phyloP scores from a whole-genome alignment of 2,797 vertebrate species.

The Pteronotus mesoamericanus region DNA sequence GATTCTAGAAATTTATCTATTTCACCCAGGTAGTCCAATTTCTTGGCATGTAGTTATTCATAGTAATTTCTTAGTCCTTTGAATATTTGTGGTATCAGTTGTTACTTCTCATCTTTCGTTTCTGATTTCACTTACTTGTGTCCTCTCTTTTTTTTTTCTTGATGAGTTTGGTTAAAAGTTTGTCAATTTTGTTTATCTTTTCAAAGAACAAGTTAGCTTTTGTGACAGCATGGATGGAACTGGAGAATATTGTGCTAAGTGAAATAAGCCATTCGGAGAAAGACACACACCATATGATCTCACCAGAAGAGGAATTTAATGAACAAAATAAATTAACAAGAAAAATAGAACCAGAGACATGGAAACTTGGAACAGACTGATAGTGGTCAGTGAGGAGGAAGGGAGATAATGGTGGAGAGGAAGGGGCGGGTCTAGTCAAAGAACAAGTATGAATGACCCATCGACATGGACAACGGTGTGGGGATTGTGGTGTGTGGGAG shows the following conservation, averaged over 20 bases:
- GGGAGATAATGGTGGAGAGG: background rate
- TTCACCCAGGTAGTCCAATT: background rate
- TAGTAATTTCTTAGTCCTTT: background rate
- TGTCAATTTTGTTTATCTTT: background rate
- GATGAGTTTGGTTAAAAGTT: background rate
- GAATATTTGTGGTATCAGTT: background rate
- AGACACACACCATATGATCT: background rate
- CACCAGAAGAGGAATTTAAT: background rate
- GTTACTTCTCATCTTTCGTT: background rate
- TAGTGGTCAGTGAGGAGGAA: background rate
- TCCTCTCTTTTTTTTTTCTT: background rate
- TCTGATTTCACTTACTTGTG: background rate
- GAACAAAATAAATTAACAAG: background rate
- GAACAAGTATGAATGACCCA: background rate
- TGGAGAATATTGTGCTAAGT: background rate
- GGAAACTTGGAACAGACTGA: background rate
- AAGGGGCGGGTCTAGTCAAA: background rate
- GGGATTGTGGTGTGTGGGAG: background rate
- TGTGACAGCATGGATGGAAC: background rate
- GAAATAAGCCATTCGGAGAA: background rate
- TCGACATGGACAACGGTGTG: background rate
- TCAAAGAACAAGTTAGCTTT: background rate
- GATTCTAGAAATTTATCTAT: too few species aligned
- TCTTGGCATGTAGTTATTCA: background rate
- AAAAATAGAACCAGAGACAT: background rate